These are phyloP conservation scores for Sycobia sp. DNA, from an alignment of 1,140 invertebrate species.

Conservation along the genomic window DNA sequence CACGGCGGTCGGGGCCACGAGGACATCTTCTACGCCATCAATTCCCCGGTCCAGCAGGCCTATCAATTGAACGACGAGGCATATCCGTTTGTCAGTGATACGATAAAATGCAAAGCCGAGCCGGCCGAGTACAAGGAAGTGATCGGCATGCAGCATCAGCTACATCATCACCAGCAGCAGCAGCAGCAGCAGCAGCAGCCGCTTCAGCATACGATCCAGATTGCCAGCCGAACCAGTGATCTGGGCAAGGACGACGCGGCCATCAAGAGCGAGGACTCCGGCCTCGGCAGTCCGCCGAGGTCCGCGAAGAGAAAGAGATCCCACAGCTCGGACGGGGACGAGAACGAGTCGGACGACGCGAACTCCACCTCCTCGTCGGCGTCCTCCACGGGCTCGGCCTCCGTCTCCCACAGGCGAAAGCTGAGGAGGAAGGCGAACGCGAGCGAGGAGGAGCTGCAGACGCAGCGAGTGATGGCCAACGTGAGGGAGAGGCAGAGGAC, in stretches of 20 bases:
- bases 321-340: constrained; percentile 31
- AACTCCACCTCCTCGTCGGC: constrained; percentile 36
- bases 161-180: too few species aligned
- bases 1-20: too few species aligned
- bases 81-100: neutral
- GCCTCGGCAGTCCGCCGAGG: neutral
- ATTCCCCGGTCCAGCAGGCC: constrained; percentile 39
- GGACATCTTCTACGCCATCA: too few species aligned
- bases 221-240: too few species aligned
- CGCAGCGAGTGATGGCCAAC: constrained; percentile 92
- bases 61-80: too few species aligned
- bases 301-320: constrained; percentile 40
- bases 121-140: constrained; percentile 40
- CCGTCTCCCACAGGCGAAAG: constrained; percentile 42
- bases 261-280: neutral
- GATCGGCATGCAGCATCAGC: too few species aligned
- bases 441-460: constrained; percentile 72
- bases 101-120: constrained; percentile 14
- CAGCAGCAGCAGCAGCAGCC: too few species aligned
- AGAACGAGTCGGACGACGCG: constrained; percentile 43
- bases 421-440: constrained; percentile 46
- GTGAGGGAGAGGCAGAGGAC: constrained; percentile 96
- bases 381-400: constrained; percentile 18
- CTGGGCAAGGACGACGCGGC: neutral
- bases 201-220: too few species aligned